These are phyloP conservation scores for Eupithecia subfuscata DNA, from an alignment of 2,888 invertebrate species.

Conservation along the genomic window DNA sequence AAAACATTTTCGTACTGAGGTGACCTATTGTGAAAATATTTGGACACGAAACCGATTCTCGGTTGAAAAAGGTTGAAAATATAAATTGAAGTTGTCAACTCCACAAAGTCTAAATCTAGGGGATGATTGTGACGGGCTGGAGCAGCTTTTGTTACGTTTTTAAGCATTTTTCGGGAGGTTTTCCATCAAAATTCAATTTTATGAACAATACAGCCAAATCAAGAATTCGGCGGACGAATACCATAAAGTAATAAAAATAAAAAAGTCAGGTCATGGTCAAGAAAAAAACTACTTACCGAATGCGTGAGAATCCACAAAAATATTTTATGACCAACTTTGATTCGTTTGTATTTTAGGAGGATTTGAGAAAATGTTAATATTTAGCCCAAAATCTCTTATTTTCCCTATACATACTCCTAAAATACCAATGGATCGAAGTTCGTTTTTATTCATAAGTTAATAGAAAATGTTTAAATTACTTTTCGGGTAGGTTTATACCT, in stretches of 20 bases:
- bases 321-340: slow-evolving; percentile 14
- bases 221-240: slow-evolving; percentile 23
- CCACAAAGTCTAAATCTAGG: neutral
- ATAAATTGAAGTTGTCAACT: slow-evolving; percentile 15
- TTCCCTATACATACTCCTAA: no score
- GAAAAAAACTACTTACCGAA: neutral
- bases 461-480: no score
- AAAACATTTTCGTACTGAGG: neutral
- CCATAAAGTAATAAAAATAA: slow-evolving; percentile 11
- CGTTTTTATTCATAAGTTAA: no score
- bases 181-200: slow-evolving; percentile 38
- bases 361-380: no score
- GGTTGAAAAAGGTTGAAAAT: slow-evolving; percentile 11
- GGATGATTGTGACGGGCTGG: neutral
- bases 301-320: slow-evolving; percentile 37
- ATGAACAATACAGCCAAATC: slow-evolving; percentile 30
- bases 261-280: slow-evolving; percentile 21
- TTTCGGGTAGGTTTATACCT: no score
- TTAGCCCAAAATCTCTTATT: no score
- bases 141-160: slow-evolving; percentile 15
- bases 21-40: slow-evolving; percentile 6
- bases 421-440: no score
- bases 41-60: neutral
- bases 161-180: slow-evolving; percentile 13
- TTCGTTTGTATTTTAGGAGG: no score